phyloP scores from a whole-genome alignment of 53 echinoderm and acorn worm species.

The Echinarachnius parma region DNA sequence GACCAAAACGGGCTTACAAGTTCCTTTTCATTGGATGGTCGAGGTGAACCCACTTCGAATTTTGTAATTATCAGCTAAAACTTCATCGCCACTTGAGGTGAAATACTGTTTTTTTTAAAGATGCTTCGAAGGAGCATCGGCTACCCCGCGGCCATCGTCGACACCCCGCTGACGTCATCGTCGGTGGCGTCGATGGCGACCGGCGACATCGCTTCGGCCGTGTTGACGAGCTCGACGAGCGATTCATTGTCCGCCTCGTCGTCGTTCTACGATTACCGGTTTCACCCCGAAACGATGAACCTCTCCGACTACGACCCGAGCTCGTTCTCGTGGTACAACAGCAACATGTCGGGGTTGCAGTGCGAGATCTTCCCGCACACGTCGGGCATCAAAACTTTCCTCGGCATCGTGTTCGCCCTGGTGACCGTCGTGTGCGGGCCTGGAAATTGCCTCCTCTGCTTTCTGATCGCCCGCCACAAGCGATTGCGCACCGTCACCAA shows the following conservation, averaged over 20 bases:
- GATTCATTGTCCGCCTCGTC: background rate
- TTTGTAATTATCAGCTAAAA: background rate
- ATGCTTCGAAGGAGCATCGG: slow-evolving; percentile 9
- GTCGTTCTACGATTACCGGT: background rate
- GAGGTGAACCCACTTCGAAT: background rate
- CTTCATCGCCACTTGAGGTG: background rate
- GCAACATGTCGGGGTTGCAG: background rate
- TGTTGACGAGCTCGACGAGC: background rate
- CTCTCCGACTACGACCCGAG: slow-evolving; percentile 11
- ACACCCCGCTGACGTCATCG: background rate
- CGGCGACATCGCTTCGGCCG: background rate
- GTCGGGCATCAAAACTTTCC: slow-evolving; percentile 51
- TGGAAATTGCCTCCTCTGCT: slow-evolving; percentile 82
- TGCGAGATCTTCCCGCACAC: slow-evolving; percentile 37
- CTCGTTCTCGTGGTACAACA: slow-evolving; percentile 12
- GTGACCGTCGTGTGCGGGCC: slow-evolving; percentile 79
- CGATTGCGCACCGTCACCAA: slow-evolving; percentile 89
- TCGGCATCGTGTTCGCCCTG: slow-evolving; percentile 67
- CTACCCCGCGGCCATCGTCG: slow-evolving; percentile 6
- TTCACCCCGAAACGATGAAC: slow-evolving; percentile 11
- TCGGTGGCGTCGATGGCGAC: background rate
- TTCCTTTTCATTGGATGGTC: too few relatives aligned
- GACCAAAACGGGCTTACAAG: too few relatives aligned
- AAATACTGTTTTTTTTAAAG: background rate
- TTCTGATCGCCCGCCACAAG: slow-evolving; percentile 71